Evolutionary conservation across 2,888 invertebrate species (phyloP), one percentile per base, ranked within the genome.

Genomic region (Drosophila putrida): DNA sequence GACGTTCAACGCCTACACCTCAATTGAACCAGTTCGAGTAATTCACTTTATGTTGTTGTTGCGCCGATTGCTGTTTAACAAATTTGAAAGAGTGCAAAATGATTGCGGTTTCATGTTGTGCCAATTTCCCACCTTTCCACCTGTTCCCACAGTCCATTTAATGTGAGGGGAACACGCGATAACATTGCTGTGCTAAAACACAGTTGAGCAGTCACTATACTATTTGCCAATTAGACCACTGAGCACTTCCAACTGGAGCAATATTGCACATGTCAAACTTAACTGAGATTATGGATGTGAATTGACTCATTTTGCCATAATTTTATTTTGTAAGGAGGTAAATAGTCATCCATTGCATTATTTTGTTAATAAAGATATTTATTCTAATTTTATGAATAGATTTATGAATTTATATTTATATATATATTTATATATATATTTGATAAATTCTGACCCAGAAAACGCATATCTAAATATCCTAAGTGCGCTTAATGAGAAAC

Each of bases 51-150:
- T 46, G 41, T 36, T 58, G 36, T 31, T 62, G 58, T 36, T 69
- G 10, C 61, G 63, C 50, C 35, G 44, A 31, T 60, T 69, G 57
- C 54, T 74, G 55, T 28, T 65, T 33, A 47, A 36, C 64, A 55
- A 68, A 65, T 68, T 71, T 57, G 64, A 50, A 77, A 88, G 83
- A 83, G 82, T 87, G 90, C 90, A 78, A 87, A 90, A 89, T 89
- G 81, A 80, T 86, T 90, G 90, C 89, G 89, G 89, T 76, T 90
- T 76, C 81, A 54, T 82, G 88, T 65, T 80, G n/a, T 58, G 47
- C 72, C 69, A 36, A 43, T 63, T 41, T 11, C 36, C 20, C 13
- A 33, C 47, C 27, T 36, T n/a, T 4, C 35, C 43, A 31, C 38
- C 44, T 27, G 13, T 61, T 67, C 28, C 33, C 62, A 39, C 28